Evolutionary conservation across 2,113 vertebrate genomes (phyloP), one percentile per base, ranked within the genome.

Genomic region (western clawed frog (Xenopus tropicalis)): DNA sequence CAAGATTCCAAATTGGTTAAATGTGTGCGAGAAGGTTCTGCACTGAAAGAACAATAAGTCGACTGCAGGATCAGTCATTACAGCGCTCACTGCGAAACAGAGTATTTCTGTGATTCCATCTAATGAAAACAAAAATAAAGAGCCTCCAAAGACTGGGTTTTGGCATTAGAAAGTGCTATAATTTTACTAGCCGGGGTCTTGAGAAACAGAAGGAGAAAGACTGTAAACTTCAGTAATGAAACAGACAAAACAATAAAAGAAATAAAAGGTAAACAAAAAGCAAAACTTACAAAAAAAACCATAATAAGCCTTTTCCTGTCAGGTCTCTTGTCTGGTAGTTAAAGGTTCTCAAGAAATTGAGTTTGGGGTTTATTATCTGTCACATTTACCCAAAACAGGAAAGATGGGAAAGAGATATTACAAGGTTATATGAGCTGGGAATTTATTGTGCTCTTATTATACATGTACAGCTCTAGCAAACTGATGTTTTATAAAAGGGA

Each of bases 231-330:
- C 51, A 75, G 65, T 68, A 75, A 75, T 75, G 68, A 75, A 75
- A 69, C 65, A 74, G 72, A 74, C 72, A 74, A 72, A 74, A 75
- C 72, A 69, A 68, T 75, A 69, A 75, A 74, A 68, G 65, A 69
- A 75, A 68, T 61, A 69, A 69, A 54, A 44, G 44, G 68, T 69
- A 75, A 75, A 68, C 44, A 68, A 62, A 66, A 57, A 61, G 67
- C 43, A 61, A 69, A 75, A 51, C 57, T 52, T 24, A 14, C 62
- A 73, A 52, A 73, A 67, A 69, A 48, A 48, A 6, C 2, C 2
- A 2, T 23, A 62, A 68, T 69, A 75, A 75, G 69, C 24, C 16
- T 69, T 62, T 75, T 75, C 72, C 72, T 75, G 72, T 75, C 1
- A 29, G 21, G 42, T 68, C 65, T 65, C 57, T 61, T 56, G 61